phyloP scores from a whole-genome alignment of 2,888 invertebrate species.

The Perithous albicinctus region DNA sequence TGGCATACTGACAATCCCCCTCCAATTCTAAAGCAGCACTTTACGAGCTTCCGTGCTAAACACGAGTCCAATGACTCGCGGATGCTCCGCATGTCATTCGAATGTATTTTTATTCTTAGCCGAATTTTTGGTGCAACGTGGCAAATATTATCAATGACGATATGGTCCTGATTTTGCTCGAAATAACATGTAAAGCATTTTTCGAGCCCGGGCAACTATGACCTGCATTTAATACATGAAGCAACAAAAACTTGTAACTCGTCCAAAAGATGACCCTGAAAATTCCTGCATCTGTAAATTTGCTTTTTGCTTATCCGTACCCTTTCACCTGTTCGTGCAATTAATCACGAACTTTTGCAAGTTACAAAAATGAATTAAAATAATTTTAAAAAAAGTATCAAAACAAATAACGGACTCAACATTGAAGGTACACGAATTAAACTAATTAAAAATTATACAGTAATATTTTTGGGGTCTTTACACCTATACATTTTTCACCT shows the following conservation, averaged over 20 bases:
- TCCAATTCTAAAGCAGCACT: slow-evolving; percentile 51
- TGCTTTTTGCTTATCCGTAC: too few relatives aligned
- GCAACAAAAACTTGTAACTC: not conserved
- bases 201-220: not conserved
- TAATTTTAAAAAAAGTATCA: too few relatives aligned
- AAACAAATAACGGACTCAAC: too few relatives aligned
- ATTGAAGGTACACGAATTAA: too few relatives aligned
- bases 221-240: not conserved
- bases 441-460: too few relatives aligned
- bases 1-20: slow-evolving; percentile 66
- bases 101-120: slow-evolving; percentile 54
- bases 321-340: too few relatives aligned
- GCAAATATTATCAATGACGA: slow-evolving; percentile 8
- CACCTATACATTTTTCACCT: too few relatives aligned
- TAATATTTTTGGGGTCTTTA: too few relatives aligned
- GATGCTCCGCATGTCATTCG: slow-evolving; percentile 20
- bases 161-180: not conserved
- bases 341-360: too few relatives aligned
- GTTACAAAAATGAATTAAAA: too few relatives aligned
- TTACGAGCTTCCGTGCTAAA: slow-evolving; percentile 58
- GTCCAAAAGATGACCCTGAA: too few relatives aligned
- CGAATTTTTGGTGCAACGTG: slow-evolving; percentile 2
- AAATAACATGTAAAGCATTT: not conserved
- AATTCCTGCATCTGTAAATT: too few relatives aligned
- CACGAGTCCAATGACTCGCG: slow-evolving; percentile 51